phyloP scores from a whole-genome alignment of 2,888 invertebrate species.

The Leistus spinibarbis region DNA sequence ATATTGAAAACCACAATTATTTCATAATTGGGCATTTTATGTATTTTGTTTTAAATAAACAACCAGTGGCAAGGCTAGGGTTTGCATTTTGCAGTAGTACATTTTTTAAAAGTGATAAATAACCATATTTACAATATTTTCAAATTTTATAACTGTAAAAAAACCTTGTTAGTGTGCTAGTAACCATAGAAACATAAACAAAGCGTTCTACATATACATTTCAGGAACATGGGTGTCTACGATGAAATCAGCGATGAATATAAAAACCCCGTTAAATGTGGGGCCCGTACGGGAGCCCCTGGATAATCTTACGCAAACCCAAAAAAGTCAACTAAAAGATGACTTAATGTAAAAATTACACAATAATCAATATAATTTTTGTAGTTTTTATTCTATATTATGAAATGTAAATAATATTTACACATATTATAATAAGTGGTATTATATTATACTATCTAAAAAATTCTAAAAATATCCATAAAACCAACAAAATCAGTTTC shows the following conservation, averaged over 20 bases:
- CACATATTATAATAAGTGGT: conserved; percentile 19
- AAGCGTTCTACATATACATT: conserved; percentile 44
- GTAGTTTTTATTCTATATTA: conserved; percentile 29
- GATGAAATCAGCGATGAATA: conserved; percentile 73
- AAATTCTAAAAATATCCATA: no score
- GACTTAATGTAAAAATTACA: not conserved
- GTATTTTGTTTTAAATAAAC: no score
- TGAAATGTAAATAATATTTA: conserved; percentile 33
- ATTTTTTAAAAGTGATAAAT: no score
- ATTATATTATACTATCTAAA: conserved; percentile 19
- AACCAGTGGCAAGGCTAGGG: no score
- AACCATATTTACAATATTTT: no score
- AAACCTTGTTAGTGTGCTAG: no score
- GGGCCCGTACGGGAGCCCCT: conserved; percentile 69
- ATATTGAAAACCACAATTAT: no score
- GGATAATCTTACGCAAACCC: conserved; percentile 53
- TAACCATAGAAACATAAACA: no score
- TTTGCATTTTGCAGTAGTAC: no score
- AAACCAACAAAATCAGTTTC: conserved; percentile 3
- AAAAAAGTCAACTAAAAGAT: conserved; percentile 33
- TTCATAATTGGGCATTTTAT: conserved; percentile 20
- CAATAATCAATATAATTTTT: not conserved
- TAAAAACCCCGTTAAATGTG: conserved; percentile 64
- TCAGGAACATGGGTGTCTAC: conserved; percentile 71
- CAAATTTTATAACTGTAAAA: no score